phyloP scores from a whole-genome alignment of 1,140 invertebrate genomes.

The Aphelenchoides avenae region DNA sequence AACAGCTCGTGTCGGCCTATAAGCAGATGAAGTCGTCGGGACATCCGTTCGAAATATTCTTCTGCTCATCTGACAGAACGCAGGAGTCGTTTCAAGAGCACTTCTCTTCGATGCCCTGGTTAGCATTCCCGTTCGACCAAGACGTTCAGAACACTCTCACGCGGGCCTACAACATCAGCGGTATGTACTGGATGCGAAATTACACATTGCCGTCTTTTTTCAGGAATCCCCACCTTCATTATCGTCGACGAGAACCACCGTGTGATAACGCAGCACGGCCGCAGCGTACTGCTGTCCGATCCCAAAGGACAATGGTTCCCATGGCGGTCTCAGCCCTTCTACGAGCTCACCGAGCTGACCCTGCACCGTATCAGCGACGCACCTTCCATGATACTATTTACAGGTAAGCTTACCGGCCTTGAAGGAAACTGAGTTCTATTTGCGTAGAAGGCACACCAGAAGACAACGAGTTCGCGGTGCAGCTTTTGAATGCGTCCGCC shows the following conservation, averaged over 20 bases:
- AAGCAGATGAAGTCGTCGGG: constrained; percentile 23
- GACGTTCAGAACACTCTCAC: constrained; percentile 16
- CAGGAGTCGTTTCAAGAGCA: constrained; percentile 34
- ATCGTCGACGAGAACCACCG: constrained; percentile 24
- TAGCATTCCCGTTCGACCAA: constrained; percentile 18
- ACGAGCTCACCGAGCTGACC: constrained; percentile 32
- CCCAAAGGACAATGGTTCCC: constrained; percentile 26
- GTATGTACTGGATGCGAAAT: constrained; percentile 1
- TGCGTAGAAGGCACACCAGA: constrained; percentile 27
- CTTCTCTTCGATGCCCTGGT: constrained; percentile 30
- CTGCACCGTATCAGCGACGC: constrained; percentile 22
- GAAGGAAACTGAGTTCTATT: neutral
- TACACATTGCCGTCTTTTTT: constrained; percentile 1
- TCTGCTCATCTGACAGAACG: constrained; percentile 30
- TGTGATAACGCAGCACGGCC: constrained; percentile 21
- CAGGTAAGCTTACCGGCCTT: constrained; percentile 9
- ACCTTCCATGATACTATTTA: constrained; percentile 31
- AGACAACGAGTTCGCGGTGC: constrained; percentile 30
- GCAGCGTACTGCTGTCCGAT: constrained; percentile 27
- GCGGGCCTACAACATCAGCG: constrained; percentile 18
- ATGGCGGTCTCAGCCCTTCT: constrained; percentile 19
- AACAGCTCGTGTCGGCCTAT: constrained; percentile 23
- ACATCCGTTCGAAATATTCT: constrained; percentile 30
- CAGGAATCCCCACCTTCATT: constrained; percentile 30
- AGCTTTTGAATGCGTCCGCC: constrained; percentile 21